These are phyloP conservation scores for Pseudorectes ferrugineus DNA, from an alignment of 2,113 vertebrate genomes.

Conservation along the genomic window DNA sequence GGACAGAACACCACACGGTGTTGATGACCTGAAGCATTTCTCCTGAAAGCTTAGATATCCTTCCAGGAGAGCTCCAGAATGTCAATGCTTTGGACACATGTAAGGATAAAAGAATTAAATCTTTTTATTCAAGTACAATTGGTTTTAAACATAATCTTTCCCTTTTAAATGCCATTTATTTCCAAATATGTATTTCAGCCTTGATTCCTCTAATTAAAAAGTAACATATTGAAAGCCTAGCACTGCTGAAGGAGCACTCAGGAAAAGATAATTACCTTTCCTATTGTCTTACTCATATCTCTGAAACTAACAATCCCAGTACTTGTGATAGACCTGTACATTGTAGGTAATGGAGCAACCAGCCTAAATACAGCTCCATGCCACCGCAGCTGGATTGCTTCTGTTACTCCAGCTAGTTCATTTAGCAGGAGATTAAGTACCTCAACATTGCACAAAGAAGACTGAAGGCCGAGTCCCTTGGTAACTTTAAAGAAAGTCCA, in stretches of 20 bases:
- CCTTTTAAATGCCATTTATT: background rate
- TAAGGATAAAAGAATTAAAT: background rate
- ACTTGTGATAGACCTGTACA: background rate
- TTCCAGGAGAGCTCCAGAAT: background rate
- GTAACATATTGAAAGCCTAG: background rate
- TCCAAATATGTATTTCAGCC: background rate
- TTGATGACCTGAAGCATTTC: background rate
- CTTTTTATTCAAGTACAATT: background rate
- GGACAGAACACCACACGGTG: background rate
- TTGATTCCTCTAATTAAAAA: background rate
- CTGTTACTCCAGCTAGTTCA: background rate
- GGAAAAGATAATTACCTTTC: background rate
- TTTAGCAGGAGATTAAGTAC: slow-evolving; percentile 23
- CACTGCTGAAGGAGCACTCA: background rate
- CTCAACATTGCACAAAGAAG: background rate
- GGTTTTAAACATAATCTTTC: background rate
- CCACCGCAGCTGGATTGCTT: background rate
- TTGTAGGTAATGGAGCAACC: background rate
- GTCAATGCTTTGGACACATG: background rate
- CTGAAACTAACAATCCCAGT: background rate
- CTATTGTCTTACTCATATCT: background rate
- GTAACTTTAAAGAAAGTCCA: background rate
- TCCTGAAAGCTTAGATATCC: background rate
- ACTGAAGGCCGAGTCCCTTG: background rate
- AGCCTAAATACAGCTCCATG: background rate